These are phyloP conservation scores for Archips xylosteana DNA, from an alignment of 2,888 invertebrate species.

Conservation along the genomic window DNA sequence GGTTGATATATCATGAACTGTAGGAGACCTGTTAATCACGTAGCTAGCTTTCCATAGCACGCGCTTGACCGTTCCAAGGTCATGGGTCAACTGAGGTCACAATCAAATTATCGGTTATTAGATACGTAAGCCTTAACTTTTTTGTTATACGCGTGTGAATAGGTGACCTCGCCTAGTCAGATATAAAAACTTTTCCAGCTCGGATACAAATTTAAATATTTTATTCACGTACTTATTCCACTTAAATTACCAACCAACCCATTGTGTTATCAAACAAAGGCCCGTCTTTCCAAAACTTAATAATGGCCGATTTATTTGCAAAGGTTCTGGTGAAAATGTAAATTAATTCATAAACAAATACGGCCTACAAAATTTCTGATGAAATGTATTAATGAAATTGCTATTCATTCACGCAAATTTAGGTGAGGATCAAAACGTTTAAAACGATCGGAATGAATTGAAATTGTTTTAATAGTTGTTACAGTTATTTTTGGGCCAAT, in stretches of 20 bases:
- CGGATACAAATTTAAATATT: conserved; percentile 3
- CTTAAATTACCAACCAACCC: conserved; percentile 19
- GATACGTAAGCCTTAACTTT: neutral
- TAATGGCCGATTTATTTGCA: conserved; percentile 40
- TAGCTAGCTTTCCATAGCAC: conserved; percentile 8
- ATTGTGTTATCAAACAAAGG: conserved; percentile 28
- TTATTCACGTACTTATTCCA: conserved; percentile 20
- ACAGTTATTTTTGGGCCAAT: conserved; percentile 6
- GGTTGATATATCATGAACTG: neutral
- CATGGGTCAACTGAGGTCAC: conserved; percentile 22
- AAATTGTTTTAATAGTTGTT: conserved; percentile 14
- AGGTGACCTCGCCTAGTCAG: neutral
- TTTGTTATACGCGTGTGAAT: neutral
- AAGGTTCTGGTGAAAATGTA: conserved; percentile 37
- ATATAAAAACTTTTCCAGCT: neutral
- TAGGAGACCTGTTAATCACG: conserved; percentile 25
- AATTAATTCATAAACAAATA: conserved; percentile 42
- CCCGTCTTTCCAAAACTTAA: conserved; percentile 34
- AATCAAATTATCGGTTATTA: conserved; percentile 12
- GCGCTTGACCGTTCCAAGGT: conserved; percentile 26
- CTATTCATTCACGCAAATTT: conserved; percentile 32
- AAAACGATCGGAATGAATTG: conserved; percentile 23
- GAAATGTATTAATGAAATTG: conserved; percentile 37
- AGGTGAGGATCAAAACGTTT: conserved; percentile 24
- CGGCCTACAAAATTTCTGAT: conserved; percentile 37